These are phyloP conservation scores for Muscicapa comitata DNA, from an alignment of 2,797 vertebrate species.

Conservation along the genomic window DNA sequence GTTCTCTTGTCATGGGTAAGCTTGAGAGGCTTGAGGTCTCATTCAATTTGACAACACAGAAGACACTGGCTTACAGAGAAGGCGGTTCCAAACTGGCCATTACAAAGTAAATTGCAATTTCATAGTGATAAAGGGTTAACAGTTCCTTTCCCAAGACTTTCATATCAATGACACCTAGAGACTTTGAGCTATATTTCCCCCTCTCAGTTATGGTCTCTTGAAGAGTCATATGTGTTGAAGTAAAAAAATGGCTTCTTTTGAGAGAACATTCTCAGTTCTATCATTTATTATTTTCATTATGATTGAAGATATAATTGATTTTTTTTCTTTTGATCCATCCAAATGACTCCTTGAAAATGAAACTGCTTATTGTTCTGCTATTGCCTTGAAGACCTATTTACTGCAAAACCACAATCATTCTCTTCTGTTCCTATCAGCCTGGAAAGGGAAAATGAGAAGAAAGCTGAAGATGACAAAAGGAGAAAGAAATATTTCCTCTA, in stretches of 20 bases:
- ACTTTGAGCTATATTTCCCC: neutral
- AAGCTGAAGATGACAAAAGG: neutral
- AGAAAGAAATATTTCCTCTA: neutral
- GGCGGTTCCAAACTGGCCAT: neutral
- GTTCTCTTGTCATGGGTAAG: neutral
- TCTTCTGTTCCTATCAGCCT: neutral
- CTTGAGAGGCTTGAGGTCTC: neutral
- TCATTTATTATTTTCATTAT: neutral
- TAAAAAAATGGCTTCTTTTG: neutral
- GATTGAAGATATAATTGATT: neutral
- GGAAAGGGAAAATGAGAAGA: neutral
- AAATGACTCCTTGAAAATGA: neutral
- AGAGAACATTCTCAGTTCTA: neutral
- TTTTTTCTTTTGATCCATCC: neutral
- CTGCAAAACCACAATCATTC: neutral
- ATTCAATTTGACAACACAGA: neutral
- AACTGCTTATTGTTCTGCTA: neutral
- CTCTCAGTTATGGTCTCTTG: neutral
- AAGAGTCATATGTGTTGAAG: neutral
- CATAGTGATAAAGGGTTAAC: neutral
- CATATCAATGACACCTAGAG: neutral
- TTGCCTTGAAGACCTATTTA: neutral
- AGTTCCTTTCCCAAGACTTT: neutral
- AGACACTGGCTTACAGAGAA: neutral
- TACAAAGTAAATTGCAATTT: neutral